These are phyloP conservation scores for Taeniopygia guttata DNA, from an alignment of 2,797 vertebrate species.

Conservation along the genomic window DNA sequence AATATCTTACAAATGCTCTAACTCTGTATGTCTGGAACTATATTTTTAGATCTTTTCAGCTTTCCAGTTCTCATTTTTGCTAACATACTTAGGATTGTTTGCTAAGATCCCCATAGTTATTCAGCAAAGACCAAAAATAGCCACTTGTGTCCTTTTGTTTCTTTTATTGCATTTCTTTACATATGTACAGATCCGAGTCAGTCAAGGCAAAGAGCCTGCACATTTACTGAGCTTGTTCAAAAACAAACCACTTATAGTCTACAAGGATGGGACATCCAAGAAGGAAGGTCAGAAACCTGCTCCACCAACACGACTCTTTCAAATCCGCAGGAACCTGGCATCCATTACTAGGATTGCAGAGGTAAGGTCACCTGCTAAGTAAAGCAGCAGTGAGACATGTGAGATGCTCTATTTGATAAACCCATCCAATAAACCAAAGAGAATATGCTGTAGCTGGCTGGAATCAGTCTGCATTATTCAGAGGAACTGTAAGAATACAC, in stretches of 20 bases:
- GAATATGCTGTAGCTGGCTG: background rate
- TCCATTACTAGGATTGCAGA: constrained; percentile 86
- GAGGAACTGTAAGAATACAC: background rate
- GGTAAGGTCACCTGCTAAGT: constrained; percentile 68
- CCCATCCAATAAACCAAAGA: background rate
- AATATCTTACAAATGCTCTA: background rate
- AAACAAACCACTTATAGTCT: constrained; percentile 85
- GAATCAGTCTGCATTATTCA: background rate
- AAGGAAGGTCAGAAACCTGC: constrained; percentile 74
- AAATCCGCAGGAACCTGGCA: constrained; percentile 85
- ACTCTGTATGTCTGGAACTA: background rate
- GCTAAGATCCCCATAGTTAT: background rate
- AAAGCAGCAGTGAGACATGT: background rate
- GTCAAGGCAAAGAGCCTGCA: constrained; percentile 89
- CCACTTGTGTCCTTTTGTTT: background rate
- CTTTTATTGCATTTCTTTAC: background rate
- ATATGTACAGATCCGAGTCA: constrained; percentile 81
- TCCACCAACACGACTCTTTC: constrained; percentile 81
- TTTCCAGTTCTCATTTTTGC: background rate
- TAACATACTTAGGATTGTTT: background rate
- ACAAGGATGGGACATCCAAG: constrained; percentile 86
- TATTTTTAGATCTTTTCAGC: constrained; percentile 14
- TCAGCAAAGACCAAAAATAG: background rate
- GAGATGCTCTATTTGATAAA: no score
- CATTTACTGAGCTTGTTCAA: constrained; percentile 90